A percentile compares a stretch with the other conserved stretches of the same genome.
Conservation (phyloP, 2,888 invertebrate species). For the Eucera pruinosa region DNA sequence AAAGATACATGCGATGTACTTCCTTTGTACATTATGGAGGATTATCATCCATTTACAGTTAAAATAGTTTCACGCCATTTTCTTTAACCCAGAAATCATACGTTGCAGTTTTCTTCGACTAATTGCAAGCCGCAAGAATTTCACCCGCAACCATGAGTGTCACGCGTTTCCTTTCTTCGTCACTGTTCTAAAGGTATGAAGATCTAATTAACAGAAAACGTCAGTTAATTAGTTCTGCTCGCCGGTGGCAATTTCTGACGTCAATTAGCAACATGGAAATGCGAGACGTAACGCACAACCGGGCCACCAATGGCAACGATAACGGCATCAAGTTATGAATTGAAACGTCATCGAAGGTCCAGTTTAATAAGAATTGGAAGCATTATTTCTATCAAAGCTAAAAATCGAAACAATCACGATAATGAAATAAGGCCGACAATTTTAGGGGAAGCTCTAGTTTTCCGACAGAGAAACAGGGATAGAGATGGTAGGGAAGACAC, state of each 20-base stretch:
- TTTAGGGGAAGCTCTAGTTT: slow-evolving; percentile 66
- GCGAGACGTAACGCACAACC: neutral
- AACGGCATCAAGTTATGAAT: slow-evolving; percentile 22
- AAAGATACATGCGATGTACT: neutral
- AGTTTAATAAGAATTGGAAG: neutral
- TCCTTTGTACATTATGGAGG: neutral
- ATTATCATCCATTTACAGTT: neutral
- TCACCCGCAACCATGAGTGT: slow-evolving; percentile 4
- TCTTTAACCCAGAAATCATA: neutral
- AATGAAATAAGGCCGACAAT: slow-evolving; percentile 75
- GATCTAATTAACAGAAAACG: slow-evolving; percentile 37
- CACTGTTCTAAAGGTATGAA: slow-evolving; percentile 1
- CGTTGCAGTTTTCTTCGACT: neutral
- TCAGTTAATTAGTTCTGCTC: slow-evolving; percentile 50
- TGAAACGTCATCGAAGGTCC: slow-evolving; percentile 52
- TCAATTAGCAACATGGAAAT: slow-evolving; percentile 39
- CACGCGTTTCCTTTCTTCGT: slow-evolving; percentile 25
- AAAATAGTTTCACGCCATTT: neutral
- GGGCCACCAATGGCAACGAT: neutral
- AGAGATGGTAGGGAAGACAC: slow-evolving; percentile 50
- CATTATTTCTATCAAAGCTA: neutral
- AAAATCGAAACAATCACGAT: slow-evolving; percentile 71
- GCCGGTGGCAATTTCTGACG: slow-evolving; percentile 18
- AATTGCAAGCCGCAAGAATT: slow-evolving; percentile 4
- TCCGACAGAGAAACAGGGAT: slow-evolving; percentile 18